phyloP scores from a whole-genome alignment of 1,140 invertebrate species.

The Drosophila sp. region DNA sequence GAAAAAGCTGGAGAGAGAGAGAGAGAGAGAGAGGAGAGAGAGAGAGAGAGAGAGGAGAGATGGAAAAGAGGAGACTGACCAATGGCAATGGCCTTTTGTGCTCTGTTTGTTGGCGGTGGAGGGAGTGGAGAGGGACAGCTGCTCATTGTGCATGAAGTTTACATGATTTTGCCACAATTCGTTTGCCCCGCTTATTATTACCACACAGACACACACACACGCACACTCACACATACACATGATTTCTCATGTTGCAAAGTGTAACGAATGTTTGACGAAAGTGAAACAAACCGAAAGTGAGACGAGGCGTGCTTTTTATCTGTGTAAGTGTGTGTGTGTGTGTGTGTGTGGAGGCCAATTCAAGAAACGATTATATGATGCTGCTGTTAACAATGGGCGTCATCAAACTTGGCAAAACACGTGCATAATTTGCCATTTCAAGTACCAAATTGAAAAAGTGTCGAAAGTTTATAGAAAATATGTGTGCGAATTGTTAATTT shows the following conservation, averaged over 20 bases:
- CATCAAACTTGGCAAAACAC: constrained; percentile 2
- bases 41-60: neutral
- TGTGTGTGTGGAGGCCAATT: neutral
- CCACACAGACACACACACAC: constrained; percentile 13
- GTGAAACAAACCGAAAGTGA: constrained; percentile 39
- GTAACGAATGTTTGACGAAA: constrained; percentile 44
- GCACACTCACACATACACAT: too few relatives aligned
- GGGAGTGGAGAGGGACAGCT: neutral
- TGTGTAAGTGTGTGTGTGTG: too few relatives aligned
- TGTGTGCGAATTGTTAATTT: constrained; percentile 8
- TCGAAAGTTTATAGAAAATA: constrained; percentile 7
- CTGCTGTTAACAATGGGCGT: constrained; percentile 11
- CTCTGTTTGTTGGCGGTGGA: constrained; percentile 9
- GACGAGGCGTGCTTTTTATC: constrained; percentile 16
- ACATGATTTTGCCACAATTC: constrained; percentile 57
- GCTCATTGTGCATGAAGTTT: constrained; percentile 77
- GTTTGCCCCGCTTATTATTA: constrained; percentile 48
- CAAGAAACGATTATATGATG: constrained; percentile 16
- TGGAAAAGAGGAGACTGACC: constrained; percentile 1
- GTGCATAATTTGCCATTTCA: constrained; percentile 3
- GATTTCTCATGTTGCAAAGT: constrained; percentile 26
- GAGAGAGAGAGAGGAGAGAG: neutral
- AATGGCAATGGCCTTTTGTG: constrained; percentile 58
- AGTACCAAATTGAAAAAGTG: neutral
- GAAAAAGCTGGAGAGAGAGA: too few relatives aligned